These are phyloP conservation scores for Ranitomeya imitator DNA, from an alignment of 2,113 vertebrate genomes.

Conservation along the genomic window DNA sequence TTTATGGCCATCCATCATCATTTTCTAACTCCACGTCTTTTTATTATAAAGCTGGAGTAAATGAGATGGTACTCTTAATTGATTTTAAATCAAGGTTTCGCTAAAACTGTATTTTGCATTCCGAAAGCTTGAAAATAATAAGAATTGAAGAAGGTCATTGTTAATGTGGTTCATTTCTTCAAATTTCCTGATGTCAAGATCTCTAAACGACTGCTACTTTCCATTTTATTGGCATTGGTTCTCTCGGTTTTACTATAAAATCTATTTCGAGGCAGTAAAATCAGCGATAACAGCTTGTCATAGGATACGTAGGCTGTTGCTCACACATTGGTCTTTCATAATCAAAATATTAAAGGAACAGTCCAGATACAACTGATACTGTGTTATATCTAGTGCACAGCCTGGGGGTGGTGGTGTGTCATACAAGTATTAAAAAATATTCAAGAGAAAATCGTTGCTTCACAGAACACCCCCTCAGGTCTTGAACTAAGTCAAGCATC, in stretches of 20 bases:
- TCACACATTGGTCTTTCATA: neutral
- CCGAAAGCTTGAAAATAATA: constrained; percentile 17
- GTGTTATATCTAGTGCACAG: neutral
- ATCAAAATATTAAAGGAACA: neutral
- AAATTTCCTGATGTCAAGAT: constrained; percentile 20
- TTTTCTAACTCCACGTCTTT: neutral
- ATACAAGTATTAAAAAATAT: neutral
- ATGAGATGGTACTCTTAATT: constrained; percentile 13
- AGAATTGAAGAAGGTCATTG: constrained; percentile 27
- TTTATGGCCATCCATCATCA: neutral
- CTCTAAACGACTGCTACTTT: constrained; percentile 28
- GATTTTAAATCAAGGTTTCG: constrained; percentile 14
- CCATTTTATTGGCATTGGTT: neutral
- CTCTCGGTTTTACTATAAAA: neutral
- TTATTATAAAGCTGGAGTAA: neutral
- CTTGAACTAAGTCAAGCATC: neutral
- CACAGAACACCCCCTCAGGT: neutral
- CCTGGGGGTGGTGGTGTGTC: neutral
- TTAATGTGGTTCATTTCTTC: constrained; percentile 31
- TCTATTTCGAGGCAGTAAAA: neutral
- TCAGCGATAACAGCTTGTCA: neutral
- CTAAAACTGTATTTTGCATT: constrained; percentile 26
- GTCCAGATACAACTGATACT: neutral
- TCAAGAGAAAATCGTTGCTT: neutral
- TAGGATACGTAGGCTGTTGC: neutral